These are phyloP conservation scores for Brachyalestes nurse DNA, from an alignment of 2,797 vertebrate species.

Conservation along the genomic window DNA sequence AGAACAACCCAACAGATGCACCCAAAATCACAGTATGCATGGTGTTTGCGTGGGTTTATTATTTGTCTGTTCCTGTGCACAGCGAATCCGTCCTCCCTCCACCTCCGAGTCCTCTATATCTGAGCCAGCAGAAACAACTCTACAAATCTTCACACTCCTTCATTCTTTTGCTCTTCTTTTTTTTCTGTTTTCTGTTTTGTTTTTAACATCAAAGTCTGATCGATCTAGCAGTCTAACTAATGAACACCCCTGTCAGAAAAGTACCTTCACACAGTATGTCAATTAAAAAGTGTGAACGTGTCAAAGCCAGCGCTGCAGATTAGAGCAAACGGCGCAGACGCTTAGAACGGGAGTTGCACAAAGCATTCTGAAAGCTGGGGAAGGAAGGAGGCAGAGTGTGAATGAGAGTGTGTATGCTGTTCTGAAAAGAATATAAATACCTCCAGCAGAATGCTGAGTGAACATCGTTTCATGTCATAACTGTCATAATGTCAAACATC, in stretches of 20 bases:
- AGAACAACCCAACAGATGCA: neutral
- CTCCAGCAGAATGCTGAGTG: constrained; percentile 42
- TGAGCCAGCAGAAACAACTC: constrained; percentile 35
- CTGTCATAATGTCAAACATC: constrained; percentile 46
- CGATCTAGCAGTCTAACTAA: constrained; percentile 36
- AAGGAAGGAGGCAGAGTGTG: constrained; percentile 8
- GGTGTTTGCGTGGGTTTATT: constrained; percentile 24
- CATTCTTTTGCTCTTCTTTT: neutral
- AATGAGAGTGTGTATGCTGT: constrained; percentile 21
- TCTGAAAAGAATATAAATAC: constrained; percentile 33
- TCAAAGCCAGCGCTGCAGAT: constrained; percentile 24
- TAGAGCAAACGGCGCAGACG: constrained; percentile 14
- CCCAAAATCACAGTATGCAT: neutral
- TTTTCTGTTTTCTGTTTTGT: constrained; percentile 10
- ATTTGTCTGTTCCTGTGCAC: constrained; percentile 41
- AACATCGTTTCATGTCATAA: constrained; percentile 42
- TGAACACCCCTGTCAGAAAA: constrained; percentile 20
- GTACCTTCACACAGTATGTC: constrained; percentile 1
- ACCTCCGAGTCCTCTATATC: constrained; percentile 13
- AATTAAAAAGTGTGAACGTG: constrained; percentile 35
- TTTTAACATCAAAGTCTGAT: constrained; percentile 43
- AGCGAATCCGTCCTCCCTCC: constrained; percentile 17
- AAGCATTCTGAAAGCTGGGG: neutral
- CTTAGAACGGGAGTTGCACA: constrained; percentile 22
- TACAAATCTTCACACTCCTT: neutral